Percentiles rank a stretch among this genome's conserved stretches.
phyloP scores from a whole-genome alignment of 2,888 invertebrate genomes.

The Meandrusa payeni region DNA sequence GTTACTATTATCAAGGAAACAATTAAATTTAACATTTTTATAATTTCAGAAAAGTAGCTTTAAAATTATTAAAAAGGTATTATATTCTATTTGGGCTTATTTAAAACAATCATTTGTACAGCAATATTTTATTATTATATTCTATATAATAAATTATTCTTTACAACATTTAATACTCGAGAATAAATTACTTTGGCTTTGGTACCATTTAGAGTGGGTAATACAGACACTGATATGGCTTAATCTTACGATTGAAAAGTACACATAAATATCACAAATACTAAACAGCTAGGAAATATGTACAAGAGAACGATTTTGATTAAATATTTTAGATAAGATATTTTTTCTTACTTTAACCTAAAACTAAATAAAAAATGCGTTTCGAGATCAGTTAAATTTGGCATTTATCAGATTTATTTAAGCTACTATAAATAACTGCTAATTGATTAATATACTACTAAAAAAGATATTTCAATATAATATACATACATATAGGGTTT shows the following conservation, averaged over 20 bases:
- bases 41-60: too few species aligned
- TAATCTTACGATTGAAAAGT: not conserved
- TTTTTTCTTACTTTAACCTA: not conserved
- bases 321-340: not conserved
- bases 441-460: too few species aligned
- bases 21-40: too few species aligned
- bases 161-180: conserved; percentile 1
- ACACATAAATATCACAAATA: not conserved
- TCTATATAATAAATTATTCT: not conserved
- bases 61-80: too few species aligned
- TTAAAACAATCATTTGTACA: not conserved
- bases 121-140: not conserved
- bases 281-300: not conserved
- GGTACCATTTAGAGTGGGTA: conserved; percentile 36
- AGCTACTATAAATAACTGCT: too few species aligned
- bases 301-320: conserved; percentile 2
- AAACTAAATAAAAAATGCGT: conserved; percentile 12
- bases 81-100: too few species aligned
- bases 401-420: conserved; percentile 1
- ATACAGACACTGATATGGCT: conserved; percentile 16
- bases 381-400: conserved; percentile 21
- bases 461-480: too few species aligned
- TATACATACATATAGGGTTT: too few species aligned
- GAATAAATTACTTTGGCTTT: conserved; percentile 43
- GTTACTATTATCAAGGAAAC: too few species aligned